phyloP scores from a whole-genome alignment of 1,140 invertebrate species.

The Drosophila punjabiensis region DNA sequence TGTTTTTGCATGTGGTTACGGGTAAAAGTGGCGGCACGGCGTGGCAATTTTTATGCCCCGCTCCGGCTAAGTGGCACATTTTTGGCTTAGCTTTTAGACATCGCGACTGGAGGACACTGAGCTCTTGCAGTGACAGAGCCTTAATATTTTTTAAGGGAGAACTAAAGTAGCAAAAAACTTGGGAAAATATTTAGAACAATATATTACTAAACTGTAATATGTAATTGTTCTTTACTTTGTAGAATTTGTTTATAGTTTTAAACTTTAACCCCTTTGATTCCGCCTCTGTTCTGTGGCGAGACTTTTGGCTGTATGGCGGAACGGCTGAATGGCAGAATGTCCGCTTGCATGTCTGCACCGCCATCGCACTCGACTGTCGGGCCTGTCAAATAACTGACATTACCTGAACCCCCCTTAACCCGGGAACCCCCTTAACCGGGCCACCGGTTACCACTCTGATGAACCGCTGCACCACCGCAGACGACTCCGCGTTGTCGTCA shows the following conservation, averaged over 20 bases:
- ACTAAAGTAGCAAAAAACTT: not conserved
- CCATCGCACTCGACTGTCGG: conserved; percentile 72
- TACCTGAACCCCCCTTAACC: conserved; percentile 41
- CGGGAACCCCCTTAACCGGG: not conserved
- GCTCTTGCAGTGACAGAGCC: not conserved
- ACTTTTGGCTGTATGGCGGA: conserved; percentile 27
- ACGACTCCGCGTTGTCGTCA: conserved; percentile 50
- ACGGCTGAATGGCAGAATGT: conserved; percentile 9
- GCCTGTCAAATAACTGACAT: conserved; percentile 82
- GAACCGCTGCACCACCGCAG: conserved; percentile 49
- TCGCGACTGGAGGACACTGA: conserved; percentile 41
- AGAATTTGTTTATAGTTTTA: not conserved
- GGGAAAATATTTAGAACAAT: not conserved
- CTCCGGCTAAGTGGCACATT: conserved; percentile 73
- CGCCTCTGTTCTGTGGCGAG: conserved; percentile 43
- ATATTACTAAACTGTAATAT: not conserved
- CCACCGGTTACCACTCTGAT: conserved; percentile 2
- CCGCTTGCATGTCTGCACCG: conserved; percentile 42
- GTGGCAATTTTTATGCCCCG: conserved; percentile 70
- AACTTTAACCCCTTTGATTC: not conserved
- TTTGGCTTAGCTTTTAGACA: conserved; percentile 76
- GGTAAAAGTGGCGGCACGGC: conserved; percentile 20
- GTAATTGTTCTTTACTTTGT: not conserved
- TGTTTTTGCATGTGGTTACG: conserved; percentile 49
- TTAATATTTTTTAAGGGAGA: not conserved